These are phyloP conservation scores for Meda fulgida DNA, from an alignment of 2,797 vertebrate species.

Conservation along the genomic window DNA sequence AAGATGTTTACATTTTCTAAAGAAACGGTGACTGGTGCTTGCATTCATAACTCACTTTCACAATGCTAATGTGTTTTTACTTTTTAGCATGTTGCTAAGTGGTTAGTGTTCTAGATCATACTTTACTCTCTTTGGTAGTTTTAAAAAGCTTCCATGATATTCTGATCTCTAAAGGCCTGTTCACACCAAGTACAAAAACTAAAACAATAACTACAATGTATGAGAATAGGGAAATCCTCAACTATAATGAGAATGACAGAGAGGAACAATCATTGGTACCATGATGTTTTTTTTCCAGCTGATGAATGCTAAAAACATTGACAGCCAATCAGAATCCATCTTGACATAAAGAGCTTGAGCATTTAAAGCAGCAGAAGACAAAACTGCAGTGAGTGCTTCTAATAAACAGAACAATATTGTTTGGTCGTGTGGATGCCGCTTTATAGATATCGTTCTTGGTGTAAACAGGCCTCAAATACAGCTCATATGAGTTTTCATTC, in stretches of 20 bases:
- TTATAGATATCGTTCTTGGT: too few species aligned
- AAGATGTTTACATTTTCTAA: not conserved
- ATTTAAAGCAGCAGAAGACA: not conserved
- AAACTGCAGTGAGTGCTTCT: not conserved
- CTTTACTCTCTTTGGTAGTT: not conserved
- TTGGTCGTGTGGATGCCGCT: too few species aligned
- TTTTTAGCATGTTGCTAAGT: slow-evolving; percentile 1
- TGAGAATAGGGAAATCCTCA: not conserved
- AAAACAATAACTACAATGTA: not conserved
- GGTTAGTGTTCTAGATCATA: not conserved
- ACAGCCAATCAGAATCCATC: not conserved
- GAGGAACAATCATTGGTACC: not conserved
- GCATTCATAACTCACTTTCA: not conserved
- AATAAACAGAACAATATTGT: too few species aligned
- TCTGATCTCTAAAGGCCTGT: not conserved
- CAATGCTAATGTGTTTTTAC: not conserved
- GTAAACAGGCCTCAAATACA: too few species aligned
- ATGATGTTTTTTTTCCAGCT: not conserved
- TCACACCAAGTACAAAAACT: not conserved
- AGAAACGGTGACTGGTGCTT: not conserved
- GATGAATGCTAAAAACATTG: not conserved
- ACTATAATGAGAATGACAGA: not conserved
- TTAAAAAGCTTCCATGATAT: not conserved
- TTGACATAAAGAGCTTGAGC: not conserved
- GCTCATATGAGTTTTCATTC: too few species aligned